Base-by-base conservation (phyloP, 2,797 vertebrate genomes). In the Mycteria americana region DNA sequence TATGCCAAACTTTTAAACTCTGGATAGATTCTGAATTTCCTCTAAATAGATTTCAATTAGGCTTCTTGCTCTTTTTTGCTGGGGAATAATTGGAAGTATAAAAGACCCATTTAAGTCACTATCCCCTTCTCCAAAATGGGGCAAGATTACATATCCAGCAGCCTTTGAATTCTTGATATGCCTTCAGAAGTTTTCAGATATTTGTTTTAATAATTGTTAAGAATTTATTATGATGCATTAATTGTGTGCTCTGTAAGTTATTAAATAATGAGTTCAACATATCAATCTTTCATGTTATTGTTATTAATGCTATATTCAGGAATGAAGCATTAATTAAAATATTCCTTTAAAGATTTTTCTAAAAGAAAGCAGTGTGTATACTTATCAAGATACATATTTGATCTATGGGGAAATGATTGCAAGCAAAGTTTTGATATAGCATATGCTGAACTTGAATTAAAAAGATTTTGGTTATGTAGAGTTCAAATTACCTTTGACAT, bases 401-500 rank as follows among this genome's bases (percentile, higher is more conserved):
- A 93, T 95, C 96, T 97, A 0, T 83, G 50, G 96, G 96, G 95
- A 95, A 97, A 95, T 92, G 79, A 94, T 84, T 96, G 80, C 76
- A 93, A 96, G 78, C 60, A 86, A 39, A 96, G 84, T 95, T 97
- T 98, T 97, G 81, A 81, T 95, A 89, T n/a, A 96, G 91, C 95
- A 97, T 98, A 97, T 97, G 97, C 92, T 97, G 53, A 96, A 96
- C 53, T 95, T 91, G 96, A 98, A 97, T 98, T 97, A 94, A 97
- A 97, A 94, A 93, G 88, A 88, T 98, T 97, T 98, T 97, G 92
- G 84, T 95, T 97, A 95, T 96, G 89, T 97, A 92, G 85, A 92
- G 95, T 97, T 98, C 96, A 97, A 95, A 98, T 97, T 97, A 94
- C 92, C 96, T 97, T 95, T 98, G 97, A 97, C 97, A 97, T 87